Base-by-base conservation (phyloP, 1,140 invertebrate species). In the Popillia japonica region DNA sequence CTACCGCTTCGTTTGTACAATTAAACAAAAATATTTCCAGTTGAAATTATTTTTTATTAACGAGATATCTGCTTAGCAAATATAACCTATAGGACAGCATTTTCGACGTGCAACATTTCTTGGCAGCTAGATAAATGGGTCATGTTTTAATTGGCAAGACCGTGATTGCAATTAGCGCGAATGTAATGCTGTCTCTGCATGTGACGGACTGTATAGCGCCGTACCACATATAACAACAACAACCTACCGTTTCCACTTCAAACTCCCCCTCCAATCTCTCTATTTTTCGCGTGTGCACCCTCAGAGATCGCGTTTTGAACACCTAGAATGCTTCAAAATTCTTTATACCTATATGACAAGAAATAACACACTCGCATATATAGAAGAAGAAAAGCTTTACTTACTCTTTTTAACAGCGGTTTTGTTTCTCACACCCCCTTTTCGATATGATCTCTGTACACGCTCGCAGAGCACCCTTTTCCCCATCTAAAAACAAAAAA, bases 381-480 rank as follows among this genome's bases (percentile, higher is more conserved):
- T 20, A 55, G 1, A 20, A 6, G 48, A 74, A 34, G 27, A 34
- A 34, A 34, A 34, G 27, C 27, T 34, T 34, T 34, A 34, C 27
- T 34, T 34, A 27, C 79, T 55, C 80, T 82, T 80, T 84, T 83
- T 82, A 82, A 79, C 79, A 81, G 81, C 76, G 78, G 79, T 81
- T 83, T 84, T 7, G 27, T 80, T 80, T 83, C 84, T 84, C 83
- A 79, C 83, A 82, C 84, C 84, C 83, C 83, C 80, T 76, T 34
- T 34, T 34, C 48, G 48, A 84, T 85, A 86, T 82, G 84, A 86
- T 85, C 48, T n/a, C 82, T 82, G 82, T 83, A 84, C 85, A 85
- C 85, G 84, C 82, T 83, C 84, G 41, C 41, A 42, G 10, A 6
- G 41, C n/a, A n/a, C 14, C 22, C 8, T 27, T 72, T 72, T 14